Base-by-base conservation (phyloP, 2,113 vertebrate genomes). In the Catagonus wagneri region DNA sequence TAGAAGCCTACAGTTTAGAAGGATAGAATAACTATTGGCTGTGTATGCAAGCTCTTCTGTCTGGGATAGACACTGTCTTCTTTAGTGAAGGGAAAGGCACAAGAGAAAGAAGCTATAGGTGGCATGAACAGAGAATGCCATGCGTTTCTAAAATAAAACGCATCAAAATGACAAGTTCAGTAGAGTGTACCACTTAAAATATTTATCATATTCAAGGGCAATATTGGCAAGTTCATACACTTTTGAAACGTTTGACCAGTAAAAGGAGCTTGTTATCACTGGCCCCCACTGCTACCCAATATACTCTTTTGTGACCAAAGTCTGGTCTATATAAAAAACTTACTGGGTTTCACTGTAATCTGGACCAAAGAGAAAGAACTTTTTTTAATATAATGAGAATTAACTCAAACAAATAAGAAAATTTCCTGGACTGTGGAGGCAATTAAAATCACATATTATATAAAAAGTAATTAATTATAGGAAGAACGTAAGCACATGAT, bases 231-330 rank as follows among this genome's bases (percentile, higher is more conserved):
- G 2, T 61, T 60, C 84, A 66, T 74, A 12, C 1, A 23, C 20
- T 83, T 72, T 72, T 84, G 50, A 95, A 93, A 66, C 23, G 1
- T 81, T 52, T 90, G 10, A 12, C 3, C 3, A 52, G 39, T 85
- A 54, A 66, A 79, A 92, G 54, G 20, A 71, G 9, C 3, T 66
- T 69, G 14, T 63, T 60, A 36, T 83, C 44, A 71, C 4, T 17
- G 9, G 12, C 5, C 3, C 9, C 4, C 5, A n/a, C 1, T 0
- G 2, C 29, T 29, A 2, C 3, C 6, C 12, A 16, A 54, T 60
- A 15, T 0, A 12, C 32, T 69, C 8, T 54, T 83, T 88, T 32
- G 8, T 84, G 52, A 58, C 25, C 16, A 60, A 91, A 61, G 39
- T 0, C 2, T 83, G 19, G 3, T 69, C 3, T 34, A 25, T 63